A percentile compares a stretch with the other conserved stretches of the same genome.
Evolutionary conservation across 2,888 invertebrate species (phyloP).

Genomic region (Aphodius granarius): DNA sequence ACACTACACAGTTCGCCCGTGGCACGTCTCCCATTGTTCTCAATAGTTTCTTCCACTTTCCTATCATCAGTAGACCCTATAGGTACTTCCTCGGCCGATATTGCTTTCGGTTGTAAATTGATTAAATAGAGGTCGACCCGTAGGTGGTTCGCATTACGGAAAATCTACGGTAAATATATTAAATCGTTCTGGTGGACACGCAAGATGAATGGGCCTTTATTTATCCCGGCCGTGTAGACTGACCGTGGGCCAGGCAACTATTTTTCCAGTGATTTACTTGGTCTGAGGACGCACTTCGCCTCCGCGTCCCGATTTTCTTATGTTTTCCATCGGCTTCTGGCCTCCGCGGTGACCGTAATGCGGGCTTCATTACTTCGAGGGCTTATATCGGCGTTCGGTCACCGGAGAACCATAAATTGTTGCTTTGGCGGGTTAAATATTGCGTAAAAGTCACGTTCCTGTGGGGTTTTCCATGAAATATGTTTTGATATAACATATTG

Average conservation of each 20-base stretch:
- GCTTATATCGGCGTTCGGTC: background rate
- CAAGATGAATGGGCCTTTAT: slow-evolving; percentile 12
- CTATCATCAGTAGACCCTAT: background rate
- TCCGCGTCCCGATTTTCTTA: background rate
- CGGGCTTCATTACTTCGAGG: background rate
- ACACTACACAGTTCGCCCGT: background rate
- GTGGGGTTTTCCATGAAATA: background rate
- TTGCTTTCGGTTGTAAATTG: background rate
- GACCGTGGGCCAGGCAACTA: slow-evolving; percentile 5
- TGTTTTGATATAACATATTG: background rate
- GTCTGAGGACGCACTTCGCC: background rate
- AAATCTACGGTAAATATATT: slow-evolving; percentile 10
- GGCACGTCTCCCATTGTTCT: background rate
- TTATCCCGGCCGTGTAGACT: slow-evolving; percentile 4
- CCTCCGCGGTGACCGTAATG: background rate
- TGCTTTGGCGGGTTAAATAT: background rate
- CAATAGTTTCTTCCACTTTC: too few species aligned
- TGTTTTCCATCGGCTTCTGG: background rate
- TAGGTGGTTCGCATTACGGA: background rate
- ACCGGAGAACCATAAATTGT: background rate
- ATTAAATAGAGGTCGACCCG: slow-evolving; percentile 2
- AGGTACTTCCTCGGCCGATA: background rate
- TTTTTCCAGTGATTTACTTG: slow-evolving; percentile 11
- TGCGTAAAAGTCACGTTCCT: background rate
- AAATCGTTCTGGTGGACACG: slow-evolving; percentile 4